Percentiles rank a stretch among this genome's conserved stretches.
Conservation (phyloP, 2,113 vertebrate species). For the Carollia perspicillata region DNA sequence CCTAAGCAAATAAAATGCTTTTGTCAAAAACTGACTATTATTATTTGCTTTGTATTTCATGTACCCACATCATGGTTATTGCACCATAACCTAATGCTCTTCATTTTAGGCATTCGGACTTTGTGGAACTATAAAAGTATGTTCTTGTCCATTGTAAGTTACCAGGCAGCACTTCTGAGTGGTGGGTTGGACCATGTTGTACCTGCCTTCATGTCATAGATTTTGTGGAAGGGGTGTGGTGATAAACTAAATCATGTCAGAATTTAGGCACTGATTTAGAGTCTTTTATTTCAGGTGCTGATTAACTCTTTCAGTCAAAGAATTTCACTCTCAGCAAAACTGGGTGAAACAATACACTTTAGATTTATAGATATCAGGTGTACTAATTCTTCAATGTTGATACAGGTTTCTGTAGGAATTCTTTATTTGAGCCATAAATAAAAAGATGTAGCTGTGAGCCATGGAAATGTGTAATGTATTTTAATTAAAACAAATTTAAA, state of each 20-base stretch:
- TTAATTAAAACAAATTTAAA: constrained; percentile 52
- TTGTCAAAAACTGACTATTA: not conserved
- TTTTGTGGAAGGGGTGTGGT: not conserved
- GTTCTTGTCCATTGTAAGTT: not conserved
- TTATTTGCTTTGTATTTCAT: not conserved
- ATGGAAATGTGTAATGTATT: not conserved
- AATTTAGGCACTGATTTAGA: not conserved
- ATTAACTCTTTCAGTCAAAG: not conserved
- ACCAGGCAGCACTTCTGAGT: not conserved
- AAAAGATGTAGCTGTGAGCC: not conserved
- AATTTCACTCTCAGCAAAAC: not conserved
- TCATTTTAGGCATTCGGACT: not conserved
- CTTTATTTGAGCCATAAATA: not conserved
- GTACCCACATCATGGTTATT: not conserved
- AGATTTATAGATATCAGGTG: not conserved
- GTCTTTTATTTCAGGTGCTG: not conserved
- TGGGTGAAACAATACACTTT: not conserved
- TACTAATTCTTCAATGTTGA: not conserved
- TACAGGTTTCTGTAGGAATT: not conserved
- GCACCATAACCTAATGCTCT: not conserved
- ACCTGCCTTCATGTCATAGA: not conserved
- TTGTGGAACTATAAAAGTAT: not conserved
- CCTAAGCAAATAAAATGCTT: not conserved
- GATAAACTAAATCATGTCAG: not conserved
- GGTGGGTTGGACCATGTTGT: not conserved